Evolutionary conservation across 2,113 vertebrate species (phyloP).

Genomic region (Lophochroa leadbeateri): DNA sequence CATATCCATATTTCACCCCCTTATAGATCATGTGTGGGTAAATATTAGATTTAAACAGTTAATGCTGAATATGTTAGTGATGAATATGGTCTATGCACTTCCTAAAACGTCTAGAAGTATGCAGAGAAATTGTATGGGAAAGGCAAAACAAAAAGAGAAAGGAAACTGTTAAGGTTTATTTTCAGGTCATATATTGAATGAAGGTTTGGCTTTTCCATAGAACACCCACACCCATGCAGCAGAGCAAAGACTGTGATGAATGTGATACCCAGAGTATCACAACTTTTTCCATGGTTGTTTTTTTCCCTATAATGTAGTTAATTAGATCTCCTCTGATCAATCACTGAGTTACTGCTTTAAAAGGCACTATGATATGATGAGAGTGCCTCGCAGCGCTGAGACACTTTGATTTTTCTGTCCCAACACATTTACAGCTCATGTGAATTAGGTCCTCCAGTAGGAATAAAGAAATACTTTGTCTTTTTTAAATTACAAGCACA

Average conservation of each 20-base stretch:
- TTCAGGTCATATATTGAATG: constrained; percentile 26
- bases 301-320: background rate
- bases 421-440: constrained; percentile 4
- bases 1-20: constrained; percentile 56
- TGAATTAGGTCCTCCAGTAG: background rate
- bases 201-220: constrained; percentile 6
- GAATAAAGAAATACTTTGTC: background rate
- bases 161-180: constrained; percentile 30
- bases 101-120: constrained; percentile 45
- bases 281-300: background rate
- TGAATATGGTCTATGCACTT: constrained; percentile 10
- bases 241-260: constrained; percentile 31
- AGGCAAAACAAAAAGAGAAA: constrained; percentile 33
- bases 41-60: constrained; percentile 48
- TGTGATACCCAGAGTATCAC: background rate
- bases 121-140: background rate
- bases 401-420: constrained; percentile 47
- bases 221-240: background rate
- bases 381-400: background rate
- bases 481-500: background rate
- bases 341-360: constrained; percentile 1
- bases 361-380: constrained; percentile 32
- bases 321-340: constrained; percentile 57
- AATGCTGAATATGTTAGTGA: constrained; percentile 50
- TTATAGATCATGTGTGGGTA: constrained; percentile 20